These are phyloP conservation scores for Coendou prehensilis DNA, from an alignment of 2,797 vertebrate genomes.

Conservation along the genomic window DNA sequence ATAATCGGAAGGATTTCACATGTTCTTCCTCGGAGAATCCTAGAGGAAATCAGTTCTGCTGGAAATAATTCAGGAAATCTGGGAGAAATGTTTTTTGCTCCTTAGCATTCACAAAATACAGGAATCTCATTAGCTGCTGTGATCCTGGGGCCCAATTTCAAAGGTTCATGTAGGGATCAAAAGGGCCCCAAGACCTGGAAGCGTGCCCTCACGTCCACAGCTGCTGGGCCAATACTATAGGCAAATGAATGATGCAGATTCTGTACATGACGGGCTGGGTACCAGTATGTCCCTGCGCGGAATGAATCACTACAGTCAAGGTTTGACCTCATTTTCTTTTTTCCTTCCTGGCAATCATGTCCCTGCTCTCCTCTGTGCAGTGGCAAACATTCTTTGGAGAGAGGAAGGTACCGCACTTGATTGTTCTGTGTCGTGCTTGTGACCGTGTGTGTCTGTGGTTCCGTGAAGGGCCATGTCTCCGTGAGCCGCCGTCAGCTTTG, in stretches of 20 bases:
- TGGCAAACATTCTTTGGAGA: conserved; percentile 95
- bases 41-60: conserved; percentile 16
- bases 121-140: not conserved
- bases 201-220: not conserved
- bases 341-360: conserved; percentile 79
- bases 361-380: conserved; percentile 89
- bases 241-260: conserved; percentile 14
- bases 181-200: conserved; percentile 61
- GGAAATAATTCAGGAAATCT: not conserved
- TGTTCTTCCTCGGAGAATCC: conserved; percentile 51
- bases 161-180: conserved; percentile 6
- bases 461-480: conserved; percentile 84
- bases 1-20: conserved; percentile 58
- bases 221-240: not conserved
- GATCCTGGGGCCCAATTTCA: not conserved
- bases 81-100: not conserved
- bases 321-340: conserved; percentile 84
- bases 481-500: conserved; percentile 73
- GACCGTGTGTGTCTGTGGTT: conserved; percentile 85
- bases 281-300: conserved; percentile 35
- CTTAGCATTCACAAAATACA: not conserved
- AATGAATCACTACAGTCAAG: conserved; percentile 73
- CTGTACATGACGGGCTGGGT: not conserved
- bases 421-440: conserved; percentile 84
- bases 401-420: conserved; percentile 93